These are phyloP conservation scores for Acyrthosiphon pisum DNA, from an alignment of 1,140 invertebrate species.

Conservation along the genomic window DNA sequence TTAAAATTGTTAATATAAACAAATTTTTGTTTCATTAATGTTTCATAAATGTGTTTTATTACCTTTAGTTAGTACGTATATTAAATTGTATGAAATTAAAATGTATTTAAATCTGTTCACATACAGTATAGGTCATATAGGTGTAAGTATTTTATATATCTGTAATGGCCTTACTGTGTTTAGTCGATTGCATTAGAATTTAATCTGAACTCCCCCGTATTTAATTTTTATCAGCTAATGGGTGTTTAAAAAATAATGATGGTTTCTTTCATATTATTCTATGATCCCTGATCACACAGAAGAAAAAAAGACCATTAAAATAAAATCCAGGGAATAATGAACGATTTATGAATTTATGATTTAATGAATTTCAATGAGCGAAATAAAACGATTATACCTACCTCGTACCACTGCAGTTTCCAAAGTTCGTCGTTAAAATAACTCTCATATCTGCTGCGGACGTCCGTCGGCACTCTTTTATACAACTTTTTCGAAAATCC, in stretches of 20 bases:
- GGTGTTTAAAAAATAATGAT: background rate
- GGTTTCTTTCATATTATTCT: background rate
- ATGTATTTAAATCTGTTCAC: too few relatives aligned
- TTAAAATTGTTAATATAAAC: too few relatives aligned
- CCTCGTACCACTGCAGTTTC: conserved; percentile 91
- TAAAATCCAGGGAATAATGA: background rate
- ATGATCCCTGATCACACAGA: background rate
- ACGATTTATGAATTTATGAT: conserved; percentile 7
- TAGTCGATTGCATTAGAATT: background rate
- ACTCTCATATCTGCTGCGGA: conserved; percentile 58
- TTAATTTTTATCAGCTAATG: background rate
- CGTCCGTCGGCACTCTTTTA: conserved; percentile 52
- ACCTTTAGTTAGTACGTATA: too few relatives aligned
- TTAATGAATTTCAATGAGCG: background rate
- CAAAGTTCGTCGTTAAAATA: conserved; percentile 87
- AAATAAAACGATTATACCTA: conserved; percentile 65
- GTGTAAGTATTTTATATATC: too few relatives aligned
- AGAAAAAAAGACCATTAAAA: background rate
- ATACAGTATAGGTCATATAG: too few relatives aligned
- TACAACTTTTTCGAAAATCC: conserved; percentile 53
- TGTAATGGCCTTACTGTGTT: background rate
- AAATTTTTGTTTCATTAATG: too few relatives aligned
- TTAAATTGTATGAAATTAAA: too few relatives aligned
- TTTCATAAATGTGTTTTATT: too few relatives aligned
- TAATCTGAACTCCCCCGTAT: background rate